These are phyloP conservation scores for Microcebus griseorufus DNA, from an alignment of 2,113 vertebrate genomes.

Conservation along the genomic window DNA sequence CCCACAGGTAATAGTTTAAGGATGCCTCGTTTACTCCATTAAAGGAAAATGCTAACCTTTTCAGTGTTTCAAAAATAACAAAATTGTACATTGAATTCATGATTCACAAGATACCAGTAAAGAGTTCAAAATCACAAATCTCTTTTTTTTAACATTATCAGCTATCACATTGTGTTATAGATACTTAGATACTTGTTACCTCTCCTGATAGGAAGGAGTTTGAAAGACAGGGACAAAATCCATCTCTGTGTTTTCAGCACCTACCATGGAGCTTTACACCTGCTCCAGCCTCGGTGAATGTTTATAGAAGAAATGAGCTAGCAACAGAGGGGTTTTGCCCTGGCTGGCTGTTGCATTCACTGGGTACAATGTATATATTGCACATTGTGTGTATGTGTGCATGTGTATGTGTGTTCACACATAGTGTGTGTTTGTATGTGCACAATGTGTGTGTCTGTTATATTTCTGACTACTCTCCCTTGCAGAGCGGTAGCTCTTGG, in stretches of 20 bases:
- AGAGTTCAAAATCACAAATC: conserved; percentile 24
- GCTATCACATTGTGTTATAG: not conserved
- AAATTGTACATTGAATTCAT: not conserved
- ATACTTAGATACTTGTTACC: not conserved
- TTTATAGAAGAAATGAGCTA: not conserved
- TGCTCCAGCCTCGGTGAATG: not conserved
- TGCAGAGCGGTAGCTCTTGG: not conserved
- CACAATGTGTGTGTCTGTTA: not conserved
- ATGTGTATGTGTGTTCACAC: not conserved
- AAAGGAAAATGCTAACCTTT: conserved; percentile 6
- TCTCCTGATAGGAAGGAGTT: not conserved
- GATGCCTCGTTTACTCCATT: not conserved
- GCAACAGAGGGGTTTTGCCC: not conserved
- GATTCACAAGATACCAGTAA: not conserved
- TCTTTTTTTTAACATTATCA: not conserved
- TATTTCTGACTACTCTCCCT: not conserved
- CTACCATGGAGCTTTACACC: not conserved
- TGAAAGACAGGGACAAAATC: not conserved
- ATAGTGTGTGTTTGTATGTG: not conserved
- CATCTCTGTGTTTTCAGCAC: not conserved
- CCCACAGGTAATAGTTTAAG: rapidly evolving
- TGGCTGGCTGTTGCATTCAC: not conserved
- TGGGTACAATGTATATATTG: not conserved
- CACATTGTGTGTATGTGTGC: not conserved
- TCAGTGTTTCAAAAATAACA: not conserved